Percentiles rank a stretch among this genome's conserved stretches.
Evolutionary conservation across 2,113 vertebrate species (phyloP).

Genomic region (Tricholaema leucomelas): DNA sequence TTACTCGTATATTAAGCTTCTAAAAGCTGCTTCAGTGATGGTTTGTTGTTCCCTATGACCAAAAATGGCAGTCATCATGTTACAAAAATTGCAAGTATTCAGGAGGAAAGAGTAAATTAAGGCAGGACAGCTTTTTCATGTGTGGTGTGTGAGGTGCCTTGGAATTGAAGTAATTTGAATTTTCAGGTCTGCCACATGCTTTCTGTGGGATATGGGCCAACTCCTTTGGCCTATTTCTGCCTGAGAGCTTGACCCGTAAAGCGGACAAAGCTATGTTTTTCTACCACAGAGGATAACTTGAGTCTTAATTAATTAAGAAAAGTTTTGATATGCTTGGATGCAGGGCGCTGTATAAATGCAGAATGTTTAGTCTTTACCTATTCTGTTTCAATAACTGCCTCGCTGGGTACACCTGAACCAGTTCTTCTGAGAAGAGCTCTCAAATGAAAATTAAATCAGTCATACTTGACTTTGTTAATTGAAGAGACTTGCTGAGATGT

Average conservation of each 20-base stretch:
- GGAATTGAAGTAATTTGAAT: not conserved
- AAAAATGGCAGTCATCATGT: not conserved
- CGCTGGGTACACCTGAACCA: not conserved
- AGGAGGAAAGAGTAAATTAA: not conserved
- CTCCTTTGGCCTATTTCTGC: conserved; percentile 1
- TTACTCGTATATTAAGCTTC: not conserved
- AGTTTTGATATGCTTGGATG: not conserved
- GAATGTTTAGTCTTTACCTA: not conserved
- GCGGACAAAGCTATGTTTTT: not conserved
- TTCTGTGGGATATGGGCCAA: not conserved
- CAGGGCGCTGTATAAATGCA: not conserved
- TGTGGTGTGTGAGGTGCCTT: not conserved
- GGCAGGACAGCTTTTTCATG: not conserved
- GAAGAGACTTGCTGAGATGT: conserved; percentile 9
- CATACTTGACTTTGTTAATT: not conserved
- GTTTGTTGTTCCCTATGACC: not conserved
- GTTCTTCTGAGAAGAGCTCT: conserved; percentile 1
- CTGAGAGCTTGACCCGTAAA: not conserved
- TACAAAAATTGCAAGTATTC: not conserved
- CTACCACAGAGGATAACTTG: not conserved
- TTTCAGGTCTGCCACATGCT: not conserved
- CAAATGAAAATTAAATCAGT: conserved; percentile 30
- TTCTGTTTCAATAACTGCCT: not conserved
- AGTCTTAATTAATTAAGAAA: conserved; percentile 21
- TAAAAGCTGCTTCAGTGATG: not conserved